Base-by-base conservation (phyloP, 2,113 vertebrate species). In the Seriola aureovittata region DNA sequence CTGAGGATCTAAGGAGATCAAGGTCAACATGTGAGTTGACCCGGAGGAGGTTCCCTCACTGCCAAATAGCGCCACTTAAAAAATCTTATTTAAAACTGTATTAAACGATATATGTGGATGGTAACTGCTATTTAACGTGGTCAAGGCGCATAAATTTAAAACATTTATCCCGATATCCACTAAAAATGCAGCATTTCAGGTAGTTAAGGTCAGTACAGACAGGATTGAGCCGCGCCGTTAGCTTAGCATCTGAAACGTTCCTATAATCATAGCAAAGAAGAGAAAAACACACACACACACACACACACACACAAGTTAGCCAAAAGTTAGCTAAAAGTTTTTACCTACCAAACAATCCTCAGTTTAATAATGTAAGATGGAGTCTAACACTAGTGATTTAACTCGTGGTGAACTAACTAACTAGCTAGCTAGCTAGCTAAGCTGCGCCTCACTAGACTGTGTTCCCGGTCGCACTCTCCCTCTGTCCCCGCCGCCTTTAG, bases 401-500 rank as follows among this genome's bases (percentile, higher is more conserved):
- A 52, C 50, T n/a, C 17, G 7, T n/a, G 19, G 12, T 5, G 0
- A 25, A 16, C 6, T 23, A 32, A 38, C 32, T 7, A 25, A 23
- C 14, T 8, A 38, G n/a, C 25, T 29, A 29, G 29, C 29, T 29
- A 29, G 29, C 29, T 29, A 29, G 29, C 23, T 69, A 52, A 29
- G 25, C 60, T 59, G 19, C 48, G 63, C 34, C 84, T 83, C 85
- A 84, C 87, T 85, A 29, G 29, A 29, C 29, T 0, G 19, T 3
- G 19, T 32, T 10, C 34, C 23, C 21, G 74, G 23, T 62, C 85
- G 46, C 57, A 6, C 67, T 2, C 7, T 44, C 1, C 8, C 54
- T 3, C 32, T 6, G 25, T 13, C 36, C 0, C 62, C 2, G 19
- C 5, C 2, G 13, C 84, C 11, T 50, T 14, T 8, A 42, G 8